Evolutionary conservation across 2,888 invertebrate genomes (phyloP).

Genomic region (Drosophila rubida): DNA sequence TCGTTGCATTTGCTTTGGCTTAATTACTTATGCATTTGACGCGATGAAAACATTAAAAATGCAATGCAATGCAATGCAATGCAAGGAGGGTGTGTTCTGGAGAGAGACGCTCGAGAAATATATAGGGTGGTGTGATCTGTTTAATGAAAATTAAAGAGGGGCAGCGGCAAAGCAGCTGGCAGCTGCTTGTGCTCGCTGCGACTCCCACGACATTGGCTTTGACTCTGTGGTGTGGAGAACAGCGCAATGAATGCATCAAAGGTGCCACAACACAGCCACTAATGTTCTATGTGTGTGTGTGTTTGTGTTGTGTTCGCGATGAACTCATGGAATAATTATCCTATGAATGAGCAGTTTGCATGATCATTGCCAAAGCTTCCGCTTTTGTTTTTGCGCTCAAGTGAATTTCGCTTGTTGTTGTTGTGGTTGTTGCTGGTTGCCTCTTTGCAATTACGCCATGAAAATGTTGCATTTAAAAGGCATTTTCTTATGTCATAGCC

Average conservation of each 20-base stretch:
- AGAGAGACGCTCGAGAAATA: not conserved
- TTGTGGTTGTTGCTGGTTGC: conserved; percentile 32
- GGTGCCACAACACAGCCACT: conserved; percentile 53
- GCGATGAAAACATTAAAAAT: conserved; percentile 75
- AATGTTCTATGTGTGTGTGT: conserved; percentile 14
- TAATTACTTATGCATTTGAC: conserved; percentile 70
- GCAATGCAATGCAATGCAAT: conserved; percentile 69
- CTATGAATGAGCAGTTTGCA: conserved; percentile 82
- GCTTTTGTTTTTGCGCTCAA: conserved; percentile 76
- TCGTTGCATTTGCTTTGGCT: conserved; percentile 46
- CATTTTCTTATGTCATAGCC: conserved; percentile 78
- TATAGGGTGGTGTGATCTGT: conserved; percentile 14
- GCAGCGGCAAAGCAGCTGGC: not conserved
- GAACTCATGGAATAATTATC: conserved; percentile 82
- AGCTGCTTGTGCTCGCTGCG: conserved; percentile 24
- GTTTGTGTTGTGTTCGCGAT: conserved; percentile 46
- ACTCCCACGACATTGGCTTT: conserved; percentile 77
- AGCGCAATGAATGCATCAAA: conserved; percentile 64
- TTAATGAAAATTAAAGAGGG: not conserved
- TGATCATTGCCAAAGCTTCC: conserved; percentile 81
- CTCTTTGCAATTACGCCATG: conserved; percentile 76
- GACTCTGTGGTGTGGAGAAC: conserved; percentile 41
- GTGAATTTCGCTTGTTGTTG: conserved; percentile 50
- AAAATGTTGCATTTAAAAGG: conserved; percentile 79
- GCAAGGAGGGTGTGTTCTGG: conserved; percentile 17